Base-by-base conservation (phyloP, 2,888 invertebrate genomes). In the Galerucella calmariensis region DNA sequence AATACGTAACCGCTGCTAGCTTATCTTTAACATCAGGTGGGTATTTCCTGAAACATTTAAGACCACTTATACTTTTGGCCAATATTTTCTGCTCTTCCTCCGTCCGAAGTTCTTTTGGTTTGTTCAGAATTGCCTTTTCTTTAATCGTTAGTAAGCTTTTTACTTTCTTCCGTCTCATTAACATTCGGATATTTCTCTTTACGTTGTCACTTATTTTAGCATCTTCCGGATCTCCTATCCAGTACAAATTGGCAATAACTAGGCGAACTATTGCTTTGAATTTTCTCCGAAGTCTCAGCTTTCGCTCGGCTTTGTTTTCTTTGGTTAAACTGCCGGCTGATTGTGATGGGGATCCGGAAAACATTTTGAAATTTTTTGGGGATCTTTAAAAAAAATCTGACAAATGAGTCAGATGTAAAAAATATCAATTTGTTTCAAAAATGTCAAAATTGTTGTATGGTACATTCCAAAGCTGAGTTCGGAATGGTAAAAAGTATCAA, bases 51-150 rank as follows among this genome's bases (percentile, higher is more conserved):
- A 92, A 92, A 82, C 92, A 92, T 84, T 90, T 91, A 24, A 92
- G 84, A 16, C 90, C 89, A 0, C 91, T 90, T 75, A 93, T 89
- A 27, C 91, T 89, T 35, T 89, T 86, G 74, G 89, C 89, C 27
- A 93, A 85, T 77, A 90, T 90, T 78, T 88, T 89, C 75, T 91
- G 91, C 75, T 93, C 92, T n/a, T 89, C 88, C 0, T 90, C 89
- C 0, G 91, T 90, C 67, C 93, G 87, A n/a, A 88, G 85, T 71
- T 85, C 82, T 1, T 89, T 89, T 2, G 88, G 88, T 78, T 90
- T 92, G 73, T 90, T 90, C 66, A 93, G 84, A 14, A 93, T 85
- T 0, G 90, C 86, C 88, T 92, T 92, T 81, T 92, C 92, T 90
- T 70, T 79, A n/a, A 84, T 72, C 5, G 81, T 80, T 35, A 82